These are phyloP conservation scores for Chiroxiphia lanceolata DNA, from an alignment of 2,797 vertebrate species.

Conservation along the genomic window DNA sequence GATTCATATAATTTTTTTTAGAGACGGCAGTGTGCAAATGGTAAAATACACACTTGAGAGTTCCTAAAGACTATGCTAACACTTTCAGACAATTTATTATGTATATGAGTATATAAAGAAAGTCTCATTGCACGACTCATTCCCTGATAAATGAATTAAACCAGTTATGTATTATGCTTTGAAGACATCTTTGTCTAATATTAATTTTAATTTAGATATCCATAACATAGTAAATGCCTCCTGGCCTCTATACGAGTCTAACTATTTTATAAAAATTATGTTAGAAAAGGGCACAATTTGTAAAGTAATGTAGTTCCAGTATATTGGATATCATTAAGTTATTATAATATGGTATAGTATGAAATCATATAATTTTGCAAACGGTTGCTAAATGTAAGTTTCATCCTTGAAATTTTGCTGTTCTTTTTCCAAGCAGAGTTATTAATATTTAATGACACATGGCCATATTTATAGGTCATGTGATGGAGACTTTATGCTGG, in stretches of 20 bases:
- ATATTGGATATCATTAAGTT: slow-evolving; percentile 13
- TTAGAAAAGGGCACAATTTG: slow-evolving; percentile 6
- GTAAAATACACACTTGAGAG: slow-evolving; percentile 24
- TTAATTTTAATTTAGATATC: slow-evolving; percentile 18
- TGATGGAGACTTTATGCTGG: neutral
- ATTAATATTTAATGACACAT: neutral
- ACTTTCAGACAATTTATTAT: slow-evolving; percentile 18
- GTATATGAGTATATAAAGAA: slow-evolving; percentile 4
- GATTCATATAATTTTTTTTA: slow-evolving; percentile 46
- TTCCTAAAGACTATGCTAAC: neutral
- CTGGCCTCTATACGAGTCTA: slow-evolving; percentile 10
- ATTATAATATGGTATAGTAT: neutral
- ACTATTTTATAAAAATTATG: slow-evolving; percentile 16
- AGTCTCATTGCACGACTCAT: neutral
- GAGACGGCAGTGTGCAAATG: slow-evolving; percentile 29
- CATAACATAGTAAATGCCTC: slow-evolving; percentile 4
- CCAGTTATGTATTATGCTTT: neutral
- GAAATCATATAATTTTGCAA: neutral
- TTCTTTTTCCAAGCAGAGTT: neutral
- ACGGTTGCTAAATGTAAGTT: neutral
- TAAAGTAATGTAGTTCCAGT: neutral
- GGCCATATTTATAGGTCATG: neutral
- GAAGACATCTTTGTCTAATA: slow-evolving; percentile 37
- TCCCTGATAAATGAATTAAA: slow-evolving; percentile 41
- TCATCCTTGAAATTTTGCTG: neutral